Base-by-base conservation (phyloP, 2,888 invertebrate genomes). In the Balanococcus diminutus region DNA sequence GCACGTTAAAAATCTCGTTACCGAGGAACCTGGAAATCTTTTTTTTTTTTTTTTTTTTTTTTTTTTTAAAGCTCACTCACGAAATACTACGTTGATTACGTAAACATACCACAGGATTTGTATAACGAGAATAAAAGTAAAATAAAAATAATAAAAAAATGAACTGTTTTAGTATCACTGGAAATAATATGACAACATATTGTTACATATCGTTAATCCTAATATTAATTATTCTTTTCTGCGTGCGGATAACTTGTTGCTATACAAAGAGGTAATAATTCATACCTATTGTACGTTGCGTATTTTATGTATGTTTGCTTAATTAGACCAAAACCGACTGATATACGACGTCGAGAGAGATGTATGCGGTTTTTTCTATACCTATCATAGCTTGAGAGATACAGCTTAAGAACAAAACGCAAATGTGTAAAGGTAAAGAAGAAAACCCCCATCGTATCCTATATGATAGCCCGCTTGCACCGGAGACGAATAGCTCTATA, bases 181-280 rank as follows among this genome's bases (percentile, higher is more conserved):
- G 19, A 36, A 16, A 36, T 79, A 79, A 32, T 79, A 79, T 79
- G 75, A 79, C 75, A 79, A 79, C 75, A 79, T 79, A 79, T 79
- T 79, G 75, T 79, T 79, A 79, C 75, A 79, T 79, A 79, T 79
- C 75, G 75, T 79, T 79, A 79, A 79, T 79, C 75, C 75, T 36
- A 28, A 79, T 79, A 79, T 79, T 79, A 79, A 79, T 79, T 79
- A 79, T 79, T 79, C 75, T 79, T 79, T 79, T 79, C 75, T 79
- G 36, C 75, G 36, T 32, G 36, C 36, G 75, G 75, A 79, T 79
- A 79, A 36, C 32, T 79, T 36, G 75, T 79, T 79, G 36, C 75
- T 75, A 75, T 36, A 79, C 75, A 79, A 79, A 79, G 75, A 79
- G 75, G 75, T 79, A 79, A 79, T 79, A 79, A 79, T 36, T 79